Base-by-base conservation (phyloP, 2,888 invertebrate species). In the Noctua comes region DNA sequence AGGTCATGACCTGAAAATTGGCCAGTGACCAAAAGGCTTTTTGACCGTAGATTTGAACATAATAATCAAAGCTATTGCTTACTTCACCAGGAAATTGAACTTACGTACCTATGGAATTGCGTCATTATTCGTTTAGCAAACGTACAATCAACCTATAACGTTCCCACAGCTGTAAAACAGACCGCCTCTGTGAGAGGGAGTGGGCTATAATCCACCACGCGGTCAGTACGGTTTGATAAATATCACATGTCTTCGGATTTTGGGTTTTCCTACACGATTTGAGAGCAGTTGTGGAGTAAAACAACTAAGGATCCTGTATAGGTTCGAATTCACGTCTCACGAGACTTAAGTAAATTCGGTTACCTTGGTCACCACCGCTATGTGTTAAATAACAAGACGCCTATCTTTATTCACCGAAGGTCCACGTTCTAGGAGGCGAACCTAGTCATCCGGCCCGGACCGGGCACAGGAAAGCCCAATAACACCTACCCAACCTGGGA, bases 1-100 rank as follows among this genome's bases (percentile, higher is more conserved):
- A 54, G 62, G 79, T 79, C 79, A 70, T 79, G 73, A 79, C 59
- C 31, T 46, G 2, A 24, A 76, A 66, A 80, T 66, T 81, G 77
- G 62, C n/a, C 68, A 68, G 11, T 64, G 77, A 77, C 40, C 71
- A 68, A 68, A n/a, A 54, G 31, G 54, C 31, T 57, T 70, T 5
- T 54, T 64, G 68, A 68, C 66, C 51, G 24, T 46, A 51, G 11
- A 27, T 46, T 48, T 48, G 18, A 48, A 48, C 48, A 48, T 16
- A 46, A 16, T 16, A 46, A 5, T 48, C 48, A 18, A 48, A 18
- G 18, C 16, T 1, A 18, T 48, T 18, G 48, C 48, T 48, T 1
- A 48, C 24, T 18, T 70, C 0, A 36, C 16, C 6, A 48, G 40
- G 46, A 77, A 54, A 69, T 66, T 40, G 40, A 54, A 2, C 24